These are phyloP conservation scores for Calameuta idolon DNA, from an alignment of 2,888 invertebrate species.

Conservation along the genomic window DNA sequence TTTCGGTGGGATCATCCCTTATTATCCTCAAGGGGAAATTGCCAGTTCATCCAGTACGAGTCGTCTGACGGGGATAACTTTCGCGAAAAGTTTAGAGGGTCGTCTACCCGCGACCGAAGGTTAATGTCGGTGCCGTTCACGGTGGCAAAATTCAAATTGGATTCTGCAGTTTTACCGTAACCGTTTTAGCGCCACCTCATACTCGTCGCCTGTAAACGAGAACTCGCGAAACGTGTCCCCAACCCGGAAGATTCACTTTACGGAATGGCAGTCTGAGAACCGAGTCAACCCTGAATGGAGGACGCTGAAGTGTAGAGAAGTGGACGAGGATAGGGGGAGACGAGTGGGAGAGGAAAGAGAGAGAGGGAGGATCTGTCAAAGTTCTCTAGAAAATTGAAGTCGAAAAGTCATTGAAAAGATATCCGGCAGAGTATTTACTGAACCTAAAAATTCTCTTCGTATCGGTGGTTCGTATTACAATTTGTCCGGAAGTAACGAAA, in stretches of 20 bases:
- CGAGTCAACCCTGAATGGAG: background rate
- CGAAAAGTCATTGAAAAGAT: background rate
- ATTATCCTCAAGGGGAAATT: background rate
- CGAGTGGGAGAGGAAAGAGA: conserved; percentile 18
- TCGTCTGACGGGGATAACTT: background rate
- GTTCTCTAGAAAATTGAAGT: background rate
- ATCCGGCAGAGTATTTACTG: background rate
- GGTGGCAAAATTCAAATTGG: background rate
- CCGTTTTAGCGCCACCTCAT: background rate
- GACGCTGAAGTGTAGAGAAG: conserved; percentile 17
- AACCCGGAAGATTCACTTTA: conserved; percentile 28
- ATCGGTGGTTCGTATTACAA: background rate
- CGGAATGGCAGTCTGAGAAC: background rate
- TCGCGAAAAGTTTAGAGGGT: background rate
- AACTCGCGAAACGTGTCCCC: conserved; percentile 21
- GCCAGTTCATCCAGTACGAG: background rate
- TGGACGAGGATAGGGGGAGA: conserved; percentile 12
- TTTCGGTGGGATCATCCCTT: background rate
- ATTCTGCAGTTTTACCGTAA: background rate
- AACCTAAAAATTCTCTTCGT: background rate
- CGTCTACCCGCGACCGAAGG: background rate
- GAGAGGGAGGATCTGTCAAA: conserved; percentile 15
- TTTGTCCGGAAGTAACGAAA: background rate
- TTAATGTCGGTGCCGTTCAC: background rate
- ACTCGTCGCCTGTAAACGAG: background rate